Percentiles rank a stretch among this genome's conserved stretches.
phyloP scores from a whole-genome alignment of 2,797 vertebrate genomes.

The Oreochromis grahami region DNA sequence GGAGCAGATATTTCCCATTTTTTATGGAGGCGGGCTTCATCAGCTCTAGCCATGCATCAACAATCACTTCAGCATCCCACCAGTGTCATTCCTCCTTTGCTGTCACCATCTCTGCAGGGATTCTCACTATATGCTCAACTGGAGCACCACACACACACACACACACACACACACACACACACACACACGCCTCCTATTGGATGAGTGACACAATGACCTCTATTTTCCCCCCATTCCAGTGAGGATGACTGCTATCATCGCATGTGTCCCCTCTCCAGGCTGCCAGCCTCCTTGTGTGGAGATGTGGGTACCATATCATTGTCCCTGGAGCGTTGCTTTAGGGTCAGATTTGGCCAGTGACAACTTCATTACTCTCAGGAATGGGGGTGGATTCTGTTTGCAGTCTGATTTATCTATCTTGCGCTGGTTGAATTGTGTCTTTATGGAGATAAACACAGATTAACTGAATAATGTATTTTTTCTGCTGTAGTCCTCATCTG shows the following conservation, averaged over 20 bases:
- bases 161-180: not conserved
- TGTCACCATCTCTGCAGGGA: conserved; percentile 38
- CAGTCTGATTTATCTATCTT: conserved; percentile 35
- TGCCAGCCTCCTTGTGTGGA: not conserved
- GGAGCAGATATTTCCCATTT: not conserved
- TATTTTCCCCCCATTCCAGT: conserved; percentile 51
- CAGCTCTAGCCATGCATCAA: conserved; percentile 24
- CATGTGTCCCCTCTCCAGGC: not conserved
- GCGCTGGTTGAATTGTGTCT: conserved; percentile 8
- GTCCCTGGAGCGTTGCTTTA: conserved; percentile 34
- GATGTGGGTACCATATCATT: conserved; percentile 30
- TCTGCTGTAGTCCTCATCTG: not conserved
- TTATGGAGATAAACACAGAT: conserved; percentile 8
- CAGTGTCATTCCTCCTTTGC: conserved; percentile 5
- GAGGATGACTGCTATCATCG: conserved; percentile 52
- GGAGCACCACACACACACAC: not conserved
- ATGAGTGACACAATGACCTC: conserved; percentile 57
- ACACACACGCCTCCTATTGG: not conserved
- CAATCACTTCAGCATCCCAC: conserved; percentile 15
- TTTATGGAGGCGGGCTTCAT: conserved; percentile 17
- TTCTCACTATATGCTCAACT: not conserved
- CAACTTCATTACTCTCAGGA: conserved; percentile 66
- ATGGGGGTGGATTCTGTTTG: conserved; percentile 50
- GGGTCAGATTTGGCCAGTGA: conserved; percentile 61
- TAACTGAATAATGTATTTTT: not conserved